phyloP scores from a whole-genome alignment of 1,140 invertebrate genomes.

The Dinoponera quadriceps region DNA sequence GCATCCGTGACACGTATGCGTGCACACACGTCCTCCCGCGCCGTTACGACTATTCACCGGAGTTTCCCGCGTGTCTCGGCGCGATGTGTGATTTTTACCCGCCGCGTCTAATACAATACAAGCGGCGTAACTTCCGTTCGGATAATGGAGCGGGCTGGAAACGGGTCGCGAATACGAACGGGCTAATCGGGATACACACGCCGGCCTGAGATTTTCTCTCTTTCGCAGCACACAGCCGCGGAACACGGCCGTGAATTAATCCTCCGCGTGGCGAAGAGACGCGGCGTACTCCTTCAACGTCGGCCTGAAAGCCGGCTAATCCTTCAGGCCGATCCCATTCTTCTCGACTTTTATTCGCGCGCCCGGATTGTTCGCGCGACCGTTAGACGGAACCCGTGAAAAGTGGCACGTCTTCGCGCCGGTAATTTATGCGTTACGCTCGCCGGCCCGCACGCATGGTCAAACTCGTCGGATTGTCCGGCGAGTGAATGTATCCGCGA shows the following conservation, averaged over 20 bases:
- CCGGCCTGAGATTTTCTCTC: constrained; percentile 29
- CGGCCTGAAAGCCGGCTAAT: constrained; percentile 54
- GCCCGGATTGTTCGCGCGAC: constrained; percentile 47
- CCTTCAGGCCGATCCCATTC: constrained; percentile 44
- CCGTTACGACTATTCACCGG: constrained; percentile 67
- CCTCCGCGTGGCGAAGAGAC: constrained; percentile 28
- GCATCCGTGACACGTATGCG: constrained; percentile 55
- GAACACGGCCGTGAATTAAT: constrained; percentile 48
- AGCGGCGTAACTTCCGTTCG: not conserved
- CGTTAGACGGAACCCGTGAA: constrained; percentile 58
- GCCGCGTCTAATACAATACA: not conserved
- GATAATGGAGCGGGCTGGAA: not conserved
- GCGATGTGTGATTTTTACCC: constrained; percentile 3
- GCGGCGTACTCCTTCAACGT: constrained; percentile 51
- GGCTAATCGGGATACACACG: constrained; percentile 21
- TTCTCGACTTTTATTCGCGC: constrained; percentile 55
- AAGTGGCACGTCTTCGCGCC: constrained; percentile 55
- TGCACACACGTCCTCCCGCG: constrained; percentile 42
- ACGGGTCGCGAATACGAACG: not conserved
- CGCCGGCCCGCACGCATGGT: constrained; percentile 16
- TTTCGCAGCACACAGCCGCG: constrained; percentile 21
- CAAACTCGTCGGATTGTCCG: constrained; percentile 45
- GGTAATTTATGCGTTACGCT: constrained; percentile 62
- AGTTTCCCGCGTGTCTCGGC: not conserved
- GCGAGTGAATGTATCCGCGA: constrained; percentile 3